Evolutionary conservation across 2,888 invertebrate species (phyloP).

Genomic region (Liodrosophila aerea): DNA sequence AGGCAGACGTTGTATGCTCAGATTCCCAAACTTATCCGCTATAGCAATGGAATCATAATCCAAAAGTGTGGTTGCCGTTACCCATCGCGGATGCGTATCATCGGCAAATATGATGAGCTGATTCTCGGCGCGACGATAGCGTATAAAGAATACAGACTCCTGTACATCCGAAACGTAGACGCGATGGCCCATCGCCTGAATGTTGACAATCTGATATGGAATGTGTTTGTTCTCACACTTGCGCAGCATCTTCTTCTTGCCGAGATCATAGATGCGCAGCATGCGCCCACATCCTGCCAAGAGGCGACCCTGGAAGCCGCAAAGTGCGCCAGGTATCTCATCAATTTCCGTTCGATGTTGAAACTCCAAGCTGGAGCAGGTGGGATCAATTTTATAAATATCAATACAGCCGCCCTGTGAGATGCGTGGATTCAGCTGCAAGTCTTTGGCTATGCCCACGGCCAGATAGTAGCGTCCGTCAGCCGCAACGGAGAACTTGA

Average conservation of each 20-base stretch:
- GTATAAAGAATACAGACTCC: slow-evolving; percentile 97
- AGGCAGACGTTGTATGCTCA: slow-evolving; percentile 94
- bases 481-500: slow-evolving; percentile 87
- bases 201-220: slow-evolving; percentile 96
- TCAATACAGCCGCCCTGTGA: slow-evolving; percentile 92
- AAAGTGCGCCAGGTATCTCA: slow-evolving; percentile 94
- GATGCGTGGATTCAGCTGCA: slow-evolving; percentile 93
- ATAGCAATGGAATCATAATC: slow-evolving; percentile 98
- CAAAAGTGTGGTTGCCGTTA: slow-evolving; percentile 94
- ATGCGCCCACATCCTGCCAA: slow-evolving; percentile 96
- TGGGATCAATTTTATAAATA: slow-evolving; percentile 88
- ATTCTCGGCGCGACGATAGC: slow-evolving; percentile 97
- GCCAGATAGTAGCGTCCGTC: slow-evolving; percentile 86
- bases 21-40: slow-evolving; percentile 98
- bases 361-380: slow-evolving; percentile 93
- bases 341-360: slow-evolving; percentile 97
- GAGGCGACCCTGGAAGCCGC: slow-evolving; percentile 94
- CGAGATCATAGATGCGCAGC: slow-evolving; percentile 96
- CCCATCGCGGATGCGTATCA: slow-evolving; percentile 98
- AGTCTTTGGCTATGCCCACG: slow-evolving; percentile 95
- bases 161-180: slow-evolving; percentile 98
- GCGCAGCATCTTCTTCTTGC: slow-evolving; percentile 96
- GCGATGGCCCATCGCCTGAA: slow-evolving; percentile 96
- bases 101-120: slow-evolving; percentile 99
- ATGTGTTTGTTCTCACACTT: slow-evolving; percentile 99